A percentile compares a stretch with the other conserved stretches of the same genome.
Evolutionary conservation across 2,113 vertebrate genomes (phyloP).

Genomic region (Pelobates fuscus): DNA sequence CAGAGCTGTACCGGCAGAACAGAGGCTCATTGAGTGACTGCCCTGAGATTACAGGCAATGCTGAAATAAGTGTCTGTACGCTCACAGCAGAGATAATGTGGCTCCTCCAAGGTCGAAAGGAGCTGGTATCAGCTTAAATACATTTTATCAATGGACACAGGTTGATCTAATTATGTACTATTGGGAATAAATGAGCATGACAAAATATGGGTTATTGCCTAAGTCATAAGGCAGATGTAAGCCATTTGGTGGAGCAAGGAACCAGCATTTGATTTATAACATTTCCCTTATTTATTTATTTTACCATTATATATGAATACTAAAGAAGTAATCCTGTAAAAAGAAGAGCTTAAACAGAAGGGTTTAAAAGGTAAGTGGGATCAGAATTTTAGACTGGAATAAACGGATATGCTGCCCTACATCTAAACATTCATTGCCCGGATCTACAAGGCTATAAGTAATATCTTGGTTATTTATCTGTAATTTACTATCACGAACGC

Average conservation of each 20-base stretch:
- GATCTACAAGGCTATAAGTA: too few species aligned
- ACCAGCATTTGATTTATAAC: constrained; percentile 44
- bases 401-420: too few species aligned
- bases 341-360: not conserved
- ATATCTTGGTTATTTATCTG: too few species aligned
- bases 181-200: constrained; percentile 34
- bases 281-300: not conserved
- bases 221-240: constrained; percentile 36
- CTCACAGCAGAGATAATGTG: constrained; percentile 36
- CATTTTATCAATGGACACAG: constrained; percentile 46
- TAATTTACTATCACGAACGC: too few species aligned
- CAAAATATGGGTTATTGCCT: constrained; percentile 43
- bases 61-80: constrained; percentile 26
- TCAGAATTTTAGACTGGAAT: too few species aligned
- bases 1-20: constrained; percentile 37
- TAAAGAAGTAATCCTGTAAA: not conserved
- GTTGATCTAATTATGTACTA: constrained; percentile 42
- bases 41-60: constrained; percentile 42
- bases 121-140: constrained; percentile 42
- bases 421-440: too few species aligned
- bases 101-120: constrained; percentile 42
- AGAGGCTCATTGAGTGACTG: constrained; percentile 39
- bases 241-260: constrained; percentile 29
- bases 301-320: not conserved
- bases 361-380: not conserved